phyloP scores from a whole-genome alignment of 2,888 invertebrate genomes.

The Caradrina clavipalpis region DNA sequence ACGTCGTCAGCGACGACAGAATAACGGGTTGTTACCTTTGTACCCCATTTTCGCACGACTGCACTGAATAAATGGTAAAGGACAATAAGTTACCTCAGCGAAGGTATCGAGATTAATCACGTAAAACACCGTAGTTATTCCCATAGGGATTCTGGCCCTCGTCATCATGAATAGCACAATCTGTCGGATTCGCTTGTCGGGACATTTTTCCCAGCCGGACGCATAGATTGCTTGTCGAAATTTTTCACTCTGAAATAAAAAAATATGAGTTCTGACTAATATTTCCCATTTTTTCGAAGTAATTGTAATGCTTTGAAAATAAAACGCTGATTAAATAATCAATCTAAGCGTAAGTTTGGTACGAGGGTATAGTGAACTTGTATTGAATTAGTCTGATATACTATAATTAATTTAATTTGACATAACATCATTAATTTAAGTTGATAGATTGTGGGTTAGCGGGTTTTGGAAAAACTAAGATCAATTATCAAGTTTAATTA shows the following conservation, averaged over 20 bases:
- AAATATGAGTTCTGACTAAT: background rate
- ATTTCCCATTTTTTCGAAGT: too few relatives aligned
- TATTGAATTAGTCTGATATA: too few relatives aligned
- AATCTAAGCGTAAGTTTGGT: too few relatives aligned
- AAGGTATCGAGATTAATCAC: constrained; percentile 80
- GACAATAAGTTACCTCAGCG: constrained; percentile 71
- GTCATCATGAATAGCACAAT: constrained; percentile 80
- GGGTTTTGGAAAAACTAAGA: too few relatives aligned
- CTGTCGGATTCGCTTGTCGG: constrained; percentile 68
- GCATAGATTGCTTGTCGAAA: constrained; percentile 79
- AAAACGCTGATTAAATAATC: too few relatives aligned
- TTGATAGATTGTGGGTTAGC: too few relatives aligned
- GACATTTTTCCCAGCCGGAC: constrained; percentile 79
- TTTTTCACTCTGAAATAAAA: constrained; percentile 71
- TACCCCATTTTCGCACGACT: constrained; percentile 2
- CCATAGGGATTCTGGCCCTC: constrained; percentile 75
- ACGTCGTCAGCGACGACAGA: background rate
- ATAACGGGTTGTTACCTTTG: background rate
- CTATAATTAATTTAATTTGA: too few relatives aligned
- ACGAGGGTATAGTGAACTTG: too few relatives aligned
- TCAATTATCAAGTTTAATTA: too few relatives aligned
- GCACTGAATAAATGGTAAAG: constrained; percentile 2
- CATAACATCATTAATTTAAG: too few relatives aligned
- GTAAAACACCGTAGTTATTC: constrained; percentile 78
- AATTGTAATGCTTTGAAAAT: too few relatives aligned